Evolutionary conservation across 2,888 invertebrate species (phyloP).

Genomic region (Zhuqinia jingwanae): DNA sequence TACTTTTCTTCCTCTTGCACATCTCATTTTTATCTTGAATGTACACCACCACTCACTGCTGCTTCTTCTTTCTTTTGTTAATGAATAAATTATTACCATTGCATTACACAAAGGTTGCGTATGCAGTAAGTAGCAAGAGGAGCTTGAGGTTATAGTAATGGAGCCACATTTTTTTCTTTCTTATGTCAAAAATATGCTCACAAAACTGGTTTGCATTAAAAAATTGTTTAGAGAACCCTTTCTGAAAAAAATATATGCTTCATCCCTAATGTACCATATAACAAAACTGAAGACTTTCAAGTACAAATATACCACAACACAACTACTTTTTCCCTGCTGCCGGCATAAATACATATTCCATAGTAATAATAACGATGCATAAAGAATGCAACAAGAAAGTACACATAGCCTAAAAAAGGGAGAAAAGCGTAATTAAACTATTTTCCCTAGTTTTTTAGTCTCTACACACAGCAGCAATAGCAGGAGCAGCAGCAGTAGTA

Average conservation of each 20-base stretch:
- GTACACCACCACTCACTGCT: background rate
- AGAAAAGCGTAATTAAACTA: conserved; percentile 59
- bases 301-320: conserved; percentile 55
- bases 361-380: conserved; percentile 22
- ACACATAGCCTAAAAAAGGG: no score
- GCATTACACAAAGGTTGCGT: conserved; percentile 16
- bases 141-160: background rate
- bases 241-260: background rate
- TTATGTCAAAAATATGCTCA: background rate
- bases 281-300: conserved; percentile 48
- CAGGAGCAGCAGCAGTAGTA: no score
- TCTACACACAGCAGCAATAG: no score
- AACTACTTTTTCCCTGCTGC: background rate
- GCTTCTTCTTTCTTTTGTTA: conserved; percentile 55
- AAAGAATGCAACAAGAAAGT: conserved; percentile 49
- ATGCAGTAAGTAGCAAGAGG: background rate
- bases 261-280: conserved; percentile 67
- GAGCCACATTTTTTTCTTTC: background rate
- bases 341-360: no score
- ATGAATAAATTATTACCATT: conserved; percentile 67
- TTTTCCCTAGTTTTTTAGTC: conserved; percentile 38
- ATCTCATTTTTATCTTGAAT: conserved; percentile 30
- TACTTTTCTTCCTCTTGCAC: background rate
- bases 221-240: conserved; percentile 18
- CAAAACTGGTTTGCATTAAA: conserved; percentile 61